phyloP scores from a whole-genome alignment of 2,888 invertebrate genomes.

The Nesidiocoris tenuis region DNA sequence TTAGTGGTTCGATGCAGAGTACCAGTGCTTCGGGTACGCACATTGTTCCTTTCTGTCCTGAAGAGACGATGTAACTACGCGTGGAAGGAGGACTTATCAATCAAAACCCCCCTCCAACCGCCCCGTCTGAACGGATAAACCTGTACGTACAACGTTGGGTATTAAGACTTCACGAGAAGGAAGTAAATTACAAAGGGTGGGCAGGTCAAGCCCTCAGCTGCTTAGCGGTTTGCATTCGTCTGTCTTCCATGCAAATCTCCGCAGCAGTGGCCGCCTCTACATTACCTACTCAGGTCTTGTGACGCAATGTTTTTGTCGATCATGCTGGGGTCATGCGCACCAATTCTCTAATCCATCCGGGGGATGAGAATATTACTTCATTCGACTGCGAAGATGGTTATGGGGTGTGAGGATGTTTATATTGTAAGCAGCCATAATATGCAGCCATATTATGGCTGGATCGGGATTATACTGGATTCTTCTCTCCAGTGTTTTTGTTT shows the following conservation, averaged over 20 bases:
- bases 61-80: not conserved
- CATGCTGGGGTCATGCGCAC: too few species aligned
- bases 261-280: too few species aligned
- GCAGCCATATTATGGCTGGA: too few species aligned
- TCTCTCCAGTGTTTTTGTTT: too few species aligned
- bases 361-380: too few species aligned
- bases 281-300: too few species aligned
- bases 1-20: not conserved
- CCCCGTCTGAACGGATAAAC: not conserved
- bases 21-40: not conserved
- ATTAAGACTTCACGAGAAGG: not conserved
- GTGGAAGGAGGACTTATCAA: not conserved
- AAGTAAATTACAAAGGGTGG: not conserved
- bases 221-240: not conserved
- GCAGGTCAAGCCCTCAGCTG: not conserved
- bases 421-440: too few species aligned
- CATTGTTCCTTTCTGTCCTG: not conserved
- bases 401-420: too few species aligned
- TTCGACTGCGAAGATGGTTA: too few species aligned
- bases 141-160: not conserved
- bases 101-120: not conserved
- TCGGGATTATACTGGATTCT: too few species aligned
- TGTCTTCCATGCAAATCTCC: not conserved
- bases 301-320: too few species aligned
- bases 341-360: too few species aligned